phyloP scores from a whole-genome alignment of 2,888 invertebrate species.

The Torymus auratus region DNA sequence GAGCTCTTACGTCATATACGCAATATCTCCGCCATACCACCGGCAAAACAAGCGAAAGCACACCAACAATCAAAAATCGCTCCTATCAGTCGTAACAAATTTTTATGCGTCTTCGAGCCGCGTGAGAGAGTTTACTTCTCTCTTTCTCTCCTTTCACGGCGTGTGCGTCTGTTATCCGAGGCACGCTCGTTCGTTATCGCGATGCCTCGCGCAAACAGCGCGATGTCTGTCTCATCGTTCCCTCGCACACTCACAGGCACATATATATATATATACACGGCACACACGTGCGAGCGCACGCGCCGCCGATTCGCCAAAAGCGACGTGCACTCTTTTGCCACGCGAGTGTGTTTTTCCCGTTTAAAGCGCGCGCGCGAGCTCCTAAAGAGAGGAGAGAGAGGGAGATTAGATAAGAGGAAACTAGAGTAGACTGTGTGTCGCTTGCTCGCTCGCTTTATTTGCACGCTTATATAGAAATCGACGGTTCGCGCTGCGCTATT shows the following conservation, averaged over 20 bases:
- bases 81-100: no score
- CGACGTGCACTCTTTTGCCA: slow-evolving; percentile 8
- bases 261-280: no score
- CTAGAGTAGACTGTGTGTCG: slow-evolving; percentile 55
- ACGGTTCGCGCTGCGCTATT: slow-evolving; percentile 5
- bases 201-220: slow-evolving; percentile 1
- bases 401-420: slow-evolving; percentile 54
- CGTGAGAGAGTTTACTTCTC: slow-evolving; percentile 13
- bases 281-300: neutral
- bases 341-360: slow-evolving; percentile 26
- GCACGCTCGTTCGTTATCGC: slow-evolving; percentile 36
- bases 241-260: no score
- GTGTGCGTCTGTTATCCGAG: slow-evolving; percentile 29
- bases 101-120: neutral
- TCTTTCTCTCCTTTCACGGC: neutral
- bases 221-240: slow-evolving; percentile 13
- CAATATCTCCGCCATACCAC: no score
- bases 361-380: neutral
- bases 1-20: no score
- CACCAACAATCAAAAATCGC: no score
- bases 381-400: slow-evolving; percentile 1
- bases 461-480: slow-evolving; percentile 26
- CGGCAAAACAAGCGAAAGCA: no score
- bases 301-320: slow-evolving; percentile 14
- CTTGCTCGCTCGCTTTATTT: slow-evolving; percentile 37